These are phyloP conservation scores for Phaetusa simplex DNA, from an alignment of 2,113 vertebrate species.

Conservation along the genomic window DNA sequence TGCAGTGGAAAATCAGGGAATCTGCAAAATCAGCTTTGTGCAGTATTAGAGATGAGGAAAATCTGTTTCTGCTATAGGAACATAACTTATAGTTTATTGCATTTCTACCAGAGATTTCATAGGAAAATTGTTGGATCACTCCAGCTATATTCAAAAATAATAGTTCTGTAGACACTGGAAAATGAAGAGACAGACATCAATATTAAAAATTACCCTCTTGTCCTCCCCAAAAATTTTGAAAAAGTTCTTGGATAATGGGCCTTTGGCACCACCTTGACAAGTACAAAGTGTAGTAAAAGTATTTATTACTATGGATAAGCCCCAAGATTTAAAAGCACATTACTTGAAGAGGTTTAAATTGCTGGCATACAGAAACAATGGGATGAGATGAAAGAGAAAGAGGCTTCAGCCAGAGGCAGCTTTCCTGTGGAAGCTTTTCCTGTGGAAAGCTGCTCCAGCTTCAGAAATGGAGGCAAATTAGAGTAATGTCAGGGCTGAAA, in stretches of 20 bases:
- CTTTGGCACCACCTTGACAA: not conserved
- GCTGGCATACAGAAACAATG: not conserved
- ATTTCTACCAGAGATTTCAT: not conserved
- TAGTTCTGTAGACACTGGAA: not conserved
- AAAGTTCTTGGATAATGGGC: not conserved
- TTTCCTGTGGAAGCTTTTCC: not conserved
- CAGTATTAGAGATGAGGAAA: not conserved
- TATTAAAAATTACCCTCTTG: not conserved
- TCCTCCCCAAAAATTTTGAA: not conserved
- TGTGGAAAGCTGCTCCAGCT: not conserved
- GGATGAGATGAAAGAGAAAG: not conserved
- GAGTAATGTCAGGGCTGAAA: not conserved
- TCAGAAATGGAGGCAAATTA: not conserved
- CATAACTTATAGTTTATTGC: not conserved
- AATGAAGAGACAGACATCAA: not conserved
- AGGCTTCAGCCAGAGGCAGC: not conserved
- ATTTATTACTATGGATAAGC: not conserved
- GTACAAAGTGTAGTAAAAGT: not conserved
- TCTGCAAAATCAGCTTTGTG: not conserved
- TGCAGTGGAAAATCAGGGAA: not conserved
- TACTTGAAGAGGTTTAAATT: not conserved
- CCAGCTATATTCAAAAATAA: not conserved
- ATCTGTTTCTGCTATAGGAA: not conserved
- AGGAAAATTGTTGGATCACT: not conserved
- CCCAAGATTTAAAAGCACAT: not conserved